Percentiles rank a stretch among this genome's conserved stretches.
Conservation (phyloP, 2,888 invertebrate genomes). For the Cyclophora punctaria region DNA sequence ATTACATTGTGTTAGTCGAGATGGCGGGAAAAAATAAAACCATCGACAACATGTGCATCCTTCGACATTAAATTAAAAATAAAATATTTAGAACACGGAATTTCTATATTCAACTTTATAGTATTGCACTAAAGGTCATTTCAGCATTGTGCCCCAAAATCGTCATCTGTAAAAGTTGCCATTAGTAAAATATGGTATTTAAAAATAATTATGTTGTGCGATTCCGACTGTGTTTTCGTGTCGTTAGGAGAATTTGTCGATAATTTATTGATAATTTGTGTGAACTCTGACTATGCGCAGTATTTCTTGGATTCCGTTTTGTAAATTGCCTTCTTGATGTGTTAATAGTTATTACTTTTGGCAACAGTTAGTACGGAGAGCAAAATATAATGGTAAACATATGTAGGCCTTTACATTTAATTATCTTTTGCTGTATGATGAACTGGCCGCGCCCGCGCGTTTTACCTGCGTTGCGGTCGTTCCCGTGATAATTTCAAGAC, state of each 20-base stretch:
- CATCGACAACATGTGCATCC: constrained; percentile 64
- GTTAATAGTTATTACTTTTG: constrained; percentile 22
- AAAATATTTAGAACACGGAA: constrained; percentile 11
- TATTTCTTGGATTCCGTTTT: constrained; percentile 49
- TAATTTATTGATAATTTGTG: constrained; percentile 20
- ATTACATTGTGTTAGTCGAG: constrained; percentile 34
- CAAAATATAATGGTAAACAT: too few species aligned
- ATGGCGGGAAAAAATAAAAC: constrained; percentile 39
- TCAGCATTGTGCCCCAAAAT: constrained; percentile 10
- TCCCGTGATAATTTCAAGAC: too few species aligned
- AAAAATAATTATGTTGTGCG: background rate
- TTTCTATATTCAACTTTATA: too few species aligned
- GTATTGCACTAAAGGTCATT: too few species aligned
- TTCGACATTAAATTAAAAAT: constrained; percentile 37
- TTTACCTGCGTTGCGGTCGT: too few species aligned
- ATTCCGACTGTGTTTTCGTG: constrained; percentile 20
- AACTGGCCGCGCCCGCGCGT: too few species aligned
- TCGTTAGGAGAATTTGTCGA: constrained; percentile 9
- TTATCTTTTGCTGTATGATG: too few species aligned
- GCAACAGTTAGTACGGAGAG: too few species aligned
- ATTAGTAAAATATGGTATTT: too few species aligned
- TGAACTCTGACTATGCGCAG: constrained; percentile 42
- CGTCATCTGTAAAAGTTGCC: constrained; percentile 40
- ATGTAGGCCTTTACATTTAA: too few species aligned
- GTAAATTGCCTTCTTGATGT: constrained; percentile 37